Conservation (phyloP, 2,113 vertebrate genomes). For the Tautogolabrus adspersus region DNA sequence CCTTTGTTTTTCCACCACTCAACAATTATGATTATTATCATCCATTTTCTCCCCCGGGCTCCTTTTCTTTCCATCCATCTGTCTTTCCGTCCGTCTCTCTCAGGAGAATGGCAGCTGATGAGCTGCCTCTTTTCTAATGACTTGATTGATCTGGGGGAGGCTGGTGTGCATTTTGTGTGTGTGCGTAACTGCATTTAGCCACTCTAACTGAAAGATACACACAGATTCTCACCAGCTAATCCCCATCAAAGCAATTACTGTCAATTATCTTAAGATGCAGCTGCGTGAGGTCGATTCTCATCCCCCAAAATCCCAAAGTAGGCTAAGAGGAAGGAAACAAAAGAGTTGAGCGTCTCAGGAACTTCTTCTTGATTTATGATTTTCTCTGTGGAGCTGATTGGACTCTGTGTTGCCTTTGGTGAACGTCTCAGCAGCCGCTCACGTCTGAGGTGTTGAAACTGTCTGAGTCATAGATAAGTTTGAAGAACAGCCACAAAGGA, state of each 20-base stretch:
- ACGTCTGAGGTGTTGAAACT: constrained; percentile 31
- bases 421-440: constrained; percentile 33
- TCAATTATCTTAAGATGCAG: constrained; percentile 82
- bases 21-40: constrained; percentile 70
- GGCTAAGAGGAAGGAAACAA: constrained; percentile 43
- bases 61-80: constrained; percentile 40
- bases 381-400: constrained; percentile 43
- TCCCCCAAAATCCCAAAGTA: constrained; percentile 50
- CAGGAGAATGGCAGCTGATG: constrained; percentile 76
- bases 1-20: constrained; percentile 59
- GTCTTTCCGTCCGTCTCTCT: constrained; percentile 59
- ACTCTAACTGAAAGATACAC: constrained; percentile 60
- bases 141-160: constrained; percentile 77
- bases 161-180: constrained; percentile 17
- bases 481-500: background rate
- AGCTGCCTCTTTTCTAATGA: constrained; percentile 75
- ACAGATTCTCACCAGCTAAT: constrained; percentile 77
- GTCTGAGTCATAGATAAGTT: constrained; percentile 35
- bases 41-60: constrained; percentile 46
- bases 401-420: constrained; percentile 17
- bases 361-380: constrained; percentile 50
- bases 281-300: constrained; percentile 65
- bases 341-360: constrained; percentile 40
- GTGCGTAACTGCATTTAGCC: constrained; percentile 66
- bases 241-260: constrained; percentile 80